Conservation (phyloP, 2,888 invertebrate species). For the Cheilosia urbana region DNA sequence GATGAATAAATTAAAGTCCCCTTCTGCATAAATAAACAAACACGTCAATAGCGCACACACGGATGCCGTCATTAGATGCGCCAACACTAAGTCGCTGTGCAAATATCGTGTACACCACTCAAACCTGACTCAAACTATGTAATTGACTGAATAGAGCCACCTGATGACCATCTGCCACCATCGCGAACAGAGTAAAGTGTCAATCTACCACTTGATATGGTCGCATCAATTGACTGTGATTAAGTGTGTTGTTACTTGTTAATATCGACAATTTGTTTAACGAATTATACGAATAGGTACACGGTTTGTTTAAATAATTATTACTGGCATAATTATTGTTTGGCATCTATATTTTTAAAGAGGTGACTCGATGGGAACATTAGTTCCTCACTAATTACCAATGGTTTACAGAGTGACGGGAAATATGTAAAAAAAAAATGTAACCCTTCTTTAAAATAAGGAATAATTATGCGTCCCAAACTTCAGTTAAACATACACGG, state of each 20-base stretch:
- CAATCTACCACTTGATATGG: constrained; percentile 7
- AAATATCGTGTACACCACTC: constrained; percentile 9
- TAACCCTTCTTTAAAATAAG: too few relatives aligned
- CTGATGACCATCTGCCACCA: constrained; percentile 9
- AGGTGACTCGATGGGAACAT: not conserved
- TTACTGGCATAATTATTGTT: not conserved
- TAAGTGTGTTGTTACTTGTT: constrained; percentile 34
- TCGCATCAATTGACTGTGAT: constrained; percentile 45
- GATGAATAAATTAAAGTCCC: constrained; percentile 18
- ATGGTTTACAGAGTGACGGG: too few relatives aligned
- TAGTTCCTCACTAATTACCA: too few relatives aligned
- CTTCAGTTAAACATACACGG: too few relatives aligned
- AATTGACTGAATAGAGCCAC: constrained; percentile 21
- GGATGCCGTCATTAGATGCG: constrained; percentile 1
- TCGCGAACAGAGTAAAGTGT: constrained; percentile 17
- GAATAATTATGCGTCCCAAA: too few relatives aligned
- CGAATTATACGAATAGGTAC: not conserved
- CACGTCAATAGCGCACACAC: not conserved
- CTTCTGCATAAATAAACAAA: not conserved
- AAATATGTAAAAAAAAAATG: too few relatives aligned
- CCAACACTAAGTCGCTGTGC: not conserved
- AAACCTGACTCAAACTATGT: constrained; percentile 27
- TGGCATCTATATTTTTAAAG: too few relatives aligned
- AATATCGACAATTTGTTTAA: constrained; percentile 39
- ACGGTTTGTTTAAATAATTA: constrained; percentile 22